Evolutionary conservation across 2,888 invertebrate genomes (phyloP).

Genomic region (Psylliodes chrysocephalus): DNA sequence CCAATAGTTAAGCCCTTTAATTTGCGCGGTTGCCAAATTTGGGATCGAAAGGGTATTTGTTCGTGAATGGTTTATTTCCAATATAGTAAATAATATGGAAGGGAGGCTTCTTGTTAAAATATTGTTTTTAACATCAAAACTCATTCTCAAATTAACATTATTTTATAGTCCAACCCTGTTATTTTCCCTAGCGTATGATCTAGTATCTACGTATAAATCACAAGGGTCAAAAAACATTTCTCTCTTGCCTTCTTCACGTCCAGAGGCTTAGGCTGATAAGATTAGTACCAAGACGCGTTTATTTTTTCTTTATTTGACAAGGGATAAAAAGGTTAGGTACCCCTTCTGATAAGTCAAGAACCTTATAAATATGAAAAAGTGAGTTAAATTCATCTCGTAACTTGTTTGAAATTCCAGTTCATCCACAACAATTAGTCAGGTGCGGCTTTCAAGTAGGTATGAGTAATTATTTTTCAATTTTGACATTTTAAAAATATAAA

Average conservation of each 20-base stretch:
- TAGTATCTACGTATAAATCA: constrained; percentile 1
- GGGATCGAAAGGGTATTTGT: too few relatives aligned
- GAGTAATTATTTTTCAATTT: too few relatives aligned
- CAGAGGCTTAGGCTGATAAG: constrained; percentile 27
- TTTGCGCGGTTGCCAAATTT: too few relatives aligned
- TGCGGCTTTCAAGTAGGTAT: too few relatives aligned
- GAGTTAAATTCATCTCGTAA: constrained; percentile 20
- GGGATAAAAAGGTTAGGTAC: constrained; percentile 23
- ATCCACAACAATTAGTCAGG: background rate
- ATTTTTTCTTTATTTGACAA: constrained; percentile 17
- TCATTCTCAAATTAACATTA: too few relatives aligned
- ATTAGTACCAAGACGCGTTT: constrained; percentile 3
- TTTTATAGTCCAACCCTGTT: background rate
- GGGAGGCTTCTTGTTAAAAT: too few relatives aligned
- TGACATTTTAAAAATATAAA: too few relatives aligned
- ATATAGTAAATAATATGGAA: too few relatives aligned
- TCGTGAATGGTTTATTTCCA: too few relatives aligned
- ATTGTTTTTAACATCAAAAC: too few relatives aligned
- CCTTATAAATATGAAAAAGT: constrained; percentile 18
- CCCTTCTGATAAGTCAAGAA: constrained; percentile 27
- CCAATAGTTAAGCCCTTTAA: too few relatives aligned
- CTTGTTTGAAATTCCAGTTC: constrained; percentile 13
- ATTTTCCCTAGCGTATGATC: background rate
- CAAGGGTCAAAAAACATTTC: background rate
- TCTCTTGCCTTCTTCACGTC: background rate